phyloP scores from a whole-genome alignment of 2,888 invertebrate species.

The Merodon equestris region DNA sequence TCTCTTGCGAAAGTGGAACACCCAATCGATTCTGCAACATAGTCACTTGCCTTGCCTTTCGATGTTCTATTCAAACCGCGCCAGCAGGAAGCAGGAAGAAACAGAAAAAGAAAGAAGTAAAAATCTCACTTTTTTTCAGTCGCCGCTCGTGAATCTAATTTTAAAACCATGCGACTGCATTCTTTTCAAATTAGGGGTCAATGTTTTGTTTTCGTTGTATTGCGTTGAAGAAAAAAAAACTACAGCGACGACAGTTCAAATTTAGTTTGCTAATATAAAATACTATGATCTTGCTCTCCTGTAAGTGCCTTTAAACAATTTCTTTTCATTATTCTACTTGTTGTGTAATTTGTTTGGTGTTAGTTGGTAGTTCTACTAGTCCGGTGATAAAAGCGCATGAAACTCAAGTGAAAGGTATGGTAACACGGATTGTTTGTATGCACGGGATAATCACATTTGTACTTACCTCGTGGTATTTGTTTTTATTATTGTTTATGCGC shows the following conservation, averaged over 20 bases:
- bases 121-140: slow-evolving; percentile 53
- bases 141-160: slow-evolving; percentile 59
- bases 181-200: slow-evolving; percentile 61
- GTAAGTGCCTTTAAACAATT: slow-evolving; percentile 31
- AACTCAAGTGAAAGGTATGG: slow-evolving; percentile 42
- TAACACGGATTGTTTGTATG: slow-evolving; percentile 16
- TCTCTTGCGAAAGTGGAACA: slow-evolving; percentile 80
- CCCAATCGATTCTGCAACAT: slow-evolving; percentile 72
- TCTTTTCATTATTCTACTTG: slow-evolving; percentile 29
- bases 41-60: slow-evolving; percentile 4
- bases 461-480: slow-evolving; percentile 15
- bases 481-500: slow-evolving; percentile 1
- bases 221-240: too few relatives aligned
- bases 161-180: slow-evolving; percentile 55
- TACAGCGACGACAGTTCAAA: slow-evolving; percentile 21
- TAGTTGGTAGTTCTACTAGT: slow-evolving; percentile 36
- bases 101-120: slow-evolving; percentile 25
- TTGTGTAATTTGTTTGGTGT: slow-evolving; percentile 44
- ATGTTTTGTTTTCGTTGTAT: slow-evolving; percentile 59
- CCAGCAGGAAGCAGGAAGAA: slow-evolving; percentile 29
- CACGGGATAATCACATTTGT: background rate
- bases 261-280: slow-evolving; percentile 32
- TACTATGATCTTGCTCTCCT: slow-evolving; percentile 35
- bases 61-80: slow-evolving; percentile 2
- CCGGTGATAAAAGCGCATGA: slow-evolving; percentile 17